Evolutionary conservation across 2,888 invertebrate species (phyloP), one percentile per base, ranked within the genome.

Genomic region (Cybosia mesomella): DNA sequence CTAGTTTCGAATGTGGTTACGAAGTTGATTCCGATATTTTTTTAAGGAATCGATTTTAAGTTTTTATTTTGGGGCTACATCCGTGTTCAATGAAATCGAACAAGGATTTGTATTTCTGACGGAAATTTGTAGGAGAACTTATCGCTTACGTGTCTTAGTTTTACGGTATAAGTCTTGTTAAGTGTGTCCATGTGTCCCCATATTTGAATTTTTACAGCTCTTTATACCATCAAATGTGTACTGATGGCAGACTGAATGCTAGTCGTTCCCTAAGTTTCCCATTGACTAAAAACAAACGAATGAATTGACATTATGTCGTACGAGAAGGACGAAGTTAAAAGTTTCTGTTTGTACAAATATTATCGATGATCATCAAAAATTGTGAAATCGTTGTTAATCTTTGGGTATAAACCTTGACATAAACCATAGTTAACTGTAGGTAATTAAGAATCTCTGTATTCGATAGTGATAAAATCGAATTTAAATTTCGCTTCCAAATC

Each of bases 401-500:
- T 55, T 67, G 58, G 9, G 39, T 54, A 39, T 54, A 68, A 57
- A 64, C 39, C 58, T 58, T 53, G 58, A 64, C 64, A 36, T 67
- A 57, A 74, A 67, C 64, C 43, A 72, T 65, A 67, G 65, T 71
- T 66, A 68, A 66, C 67, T 28, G 43, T 72, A 74, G 60, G 63
- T 61, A 68, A 68, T 64, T 74, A 71, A 67, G 73, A 78, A 76
- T 76, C 76, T 76, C 80, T 64, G 67, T 70, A 69, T 71, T 74
- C 70, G 69, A 66, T 73, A 67, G 53, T 70, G 67, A 67, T 72
- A 43, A 57, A 62, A 70, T 73, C 58, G 74, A 70, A 69, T 69
- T 59, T 49, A 13, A 70, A 65, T 68, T 63, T 58, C 61, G 67
- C 62, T 68, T 68, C 55, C 57, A 55, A 76, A 72, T 74, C 71